Base-by-base conservation (phyloP, 2,888 invertebrate species). In the Encarsia formosa region DNA sequence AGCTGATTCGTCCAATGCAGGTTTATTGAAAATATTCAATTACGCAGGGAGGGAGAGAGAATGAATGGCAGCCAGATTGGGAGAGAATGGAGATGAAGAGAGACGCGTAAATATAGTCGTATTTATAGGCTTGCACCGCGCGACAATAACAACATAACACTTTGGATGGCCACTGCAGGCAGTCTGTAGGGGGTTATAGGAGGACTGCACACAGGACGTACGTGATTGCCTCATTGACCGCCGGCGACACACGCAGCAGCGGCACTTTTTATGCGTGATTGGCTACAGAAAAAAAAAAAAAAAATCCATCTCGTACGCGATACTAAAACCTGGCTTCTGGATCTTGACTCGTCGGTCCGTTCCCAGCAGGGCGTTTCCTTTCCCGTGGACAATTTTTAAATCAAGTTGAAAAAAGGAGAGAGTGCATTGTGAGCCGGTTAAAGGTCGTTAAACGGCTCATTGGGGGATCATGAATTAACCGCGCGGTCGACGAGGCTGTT, bases 151-250 rank as follows among this genome's bases (percentile, higher is more conserved):
- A 26, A 11, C n/a, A n/a, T n/a, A n/a, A n/a, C n/a, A n/a, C n/a
- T n/a, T n/a, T n/a, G n/a, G n/a, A n/a, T n/a, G n/a, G n/a, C n/a
- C n/a, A n/a, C n/a, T n/a, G n/a, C n/a, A n/a, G n/a, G n/a, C n/a
- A n/a, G n/a, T n/a, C n/a, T n/a, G n/a, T n/a, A n/a, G n/a, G n/a
- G n/a, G n/a, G n/a, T n/a, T n/a, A n/a, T n/a, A n/a, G n/a, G n/a
- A n/a, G n/a, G n/a, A n/a, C n/a, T 15, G 34, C 5, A 11, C 15
- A 9, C 70, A 71, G 71, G 70, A 70, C 69, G 71, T 68, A 63
- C 68, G 65, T 66, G 70, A 71, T 71, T 73, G 72, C 66, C 67
- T 68, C 69, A 68, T 70, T 71, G 68, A 67, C 65, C 63, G 69
- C 66, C 6, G n/a, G n/a, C n/a, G n/a, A n/a, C n/a, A n/a, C 11